Percentiles rank a stretch among this genome's conserved stretches.
These are phyloP conservation scores for Siderastrea siderea DNA, from an alignment of 92 coral and sea anemone species.

Conservation along the genomic window DNA sequence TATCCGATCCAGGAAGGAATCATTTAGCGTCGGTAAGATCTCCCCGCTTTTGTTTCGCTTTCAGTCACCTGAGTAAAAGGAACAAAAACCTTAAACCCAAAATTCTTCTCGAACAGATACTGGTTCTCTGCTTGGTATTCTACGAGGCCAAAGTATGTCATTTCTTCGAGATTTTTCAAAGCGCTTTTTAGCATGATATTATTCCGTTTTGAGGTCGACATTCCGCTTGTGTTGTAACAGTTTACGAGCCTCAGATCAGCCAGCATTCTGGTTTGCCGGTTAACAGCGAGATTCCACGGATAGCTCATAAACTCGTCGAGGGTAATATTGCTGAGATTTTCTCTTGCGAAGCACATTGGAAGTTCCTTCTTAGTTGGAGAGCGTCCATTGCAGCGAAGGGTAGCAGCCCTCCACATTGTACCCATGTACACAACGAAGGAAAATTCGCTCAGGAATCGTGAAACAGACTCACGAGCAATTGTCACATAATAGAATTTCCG, in stretches of 20 bases:
- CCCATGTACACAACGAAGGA: constrained; percentile 70
- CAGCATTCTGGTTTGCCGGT: constrained; percentile 94
- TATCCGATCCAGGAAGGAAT: constrained; percentile 34
- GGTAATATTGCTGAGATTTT: constrained; percentile 75
- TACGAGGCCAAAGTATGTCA: constrained; percentile 94
- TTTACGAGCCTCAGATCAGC: constrained; percentile 85
- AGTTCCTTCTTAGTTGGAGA: constrained; percentile 75
- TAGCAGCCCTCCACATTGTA: constrained; percentile 80
- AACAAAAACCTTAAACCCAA: constrained; percentile 78
- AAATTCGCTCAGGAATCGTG: constrained; percentile 93
- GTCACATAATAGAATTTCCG: constrained; percentile 84
- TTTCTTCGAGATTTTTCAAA: constrained; percentile 71
- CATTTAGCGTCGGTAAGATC: constrained; percentile 37
- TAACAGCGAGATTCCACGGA: constrained; percentile 90
- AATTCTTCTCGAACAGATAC: constrained; percentile 90
- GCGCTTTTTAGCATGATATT: constrained; percentile 85
- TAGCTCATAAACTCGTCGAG: constrained; percentile 75
- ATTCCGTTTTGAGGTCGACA: constrained; percentile 58
- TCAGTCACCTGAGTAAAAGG: constrained; percentile 71
- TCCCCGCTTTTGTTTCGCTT: constrained; percentile 76
- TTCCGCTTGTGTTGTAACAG: constrained; percentile 78
- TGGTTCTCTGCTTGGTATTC: constrained; percentile 93
- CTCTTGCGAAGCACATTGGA: constrained; percentile 83
- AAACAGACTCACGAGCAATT: constrained; percentile 86
- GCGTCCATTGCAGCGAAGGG: constrained; percentile 82